These are phyloP conservation scores for Rhinella marina DNA, from an alignment of 2,797 vertebrate genomes.

Conservation along the genomic window DNA sequence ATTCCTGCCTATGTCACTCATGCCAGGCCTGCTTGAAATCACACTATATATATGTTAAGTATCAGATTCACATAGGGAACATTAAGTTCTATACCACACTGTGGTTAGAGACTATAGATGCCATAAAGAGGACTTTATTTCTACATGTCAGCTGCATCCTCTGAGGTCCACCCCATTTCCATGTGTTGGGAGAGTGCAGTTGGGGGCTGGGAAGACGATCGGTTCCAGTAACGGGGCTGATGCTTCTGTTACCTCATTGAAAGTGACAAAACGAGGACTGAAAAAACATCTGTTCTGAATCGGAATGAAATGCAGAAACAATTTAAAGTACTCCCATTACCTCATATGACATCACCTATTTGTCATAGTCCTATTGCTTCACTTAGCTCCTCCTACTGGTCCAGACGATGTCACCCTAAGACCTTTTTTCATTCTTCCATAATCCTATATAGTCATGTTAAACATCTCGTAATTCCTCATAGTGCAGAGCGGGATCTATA, in stretches of 20 bases:
- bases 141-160: background rate
- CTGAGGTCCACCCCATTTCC: background rate
- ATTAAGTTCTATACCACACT: background rate
- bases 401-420: background rate
- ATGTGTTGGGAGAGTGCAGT: slow-evolving; percentile 12
- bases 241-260: slow-evolving; percentile 39
- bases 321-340: slow-evolving; percentile 22
- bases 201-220: slow-evolving; percentile 5
- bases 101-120: background rate
- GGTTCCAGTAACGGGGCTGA: slow-evolving; percentile 17
- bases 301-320: background rate
- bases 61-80: background rate
- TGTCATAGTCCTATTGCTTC: background rate
- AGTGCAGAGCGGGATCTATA: background rate
- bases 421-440: slow-evolving; percentile 12
- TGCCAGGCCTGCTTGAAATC: background rate
- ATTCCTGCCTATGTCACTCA: background rate
- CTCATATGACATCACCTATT: slow-evolving; percentile 44
- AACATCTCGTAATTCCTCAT: slow-evolving; percentile 16
- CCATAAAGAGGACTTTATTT: background rate
- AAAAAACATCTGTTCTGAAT: slow-evolving; percentile 51
- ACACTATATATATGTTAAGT: background rate
- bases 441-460: background rate
- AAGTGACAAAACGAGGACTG: slow-evolving; percentile 41
- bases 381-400: slow-evolving; percentile 12